Evolutionary conservation across 2,888 invertebrate species (phyloP).

Genomic region (Noctua janthe): DNA sequence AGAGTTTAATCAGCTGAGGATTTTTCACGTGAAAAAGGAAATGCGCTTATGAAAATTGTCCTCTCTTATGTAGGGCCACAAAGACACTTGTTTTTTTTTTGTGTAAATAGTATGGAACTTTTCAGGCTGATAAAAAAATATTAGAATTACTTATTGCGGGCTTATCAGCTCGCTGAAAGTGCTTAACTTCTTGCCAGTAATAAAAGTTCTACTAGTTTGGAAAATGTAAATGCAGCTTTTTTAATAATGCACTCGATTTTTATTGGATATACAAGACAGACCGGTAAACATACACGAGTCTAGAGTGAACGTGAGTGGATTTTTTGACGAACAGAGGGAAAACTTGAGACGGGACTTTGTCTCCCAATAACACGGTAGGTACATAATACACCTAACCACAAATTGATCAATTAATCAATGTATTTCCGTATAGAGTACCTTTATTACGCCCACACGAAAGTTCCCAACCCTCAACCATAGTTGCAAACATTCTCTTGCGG

Average conservation of each 20-base stretch:
- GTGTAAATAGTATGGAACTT: no score
- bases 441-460: neutral
- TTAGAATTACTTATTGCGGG: neutral
- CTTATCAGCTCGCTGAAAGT: neutral
- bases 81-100: neutral
- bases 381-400: neutral
- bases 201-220: neutral
- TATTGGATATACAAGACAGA: neutral
- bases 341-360: neutral
- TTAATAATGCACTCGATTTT: neutral
- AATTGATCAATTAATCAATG: neutral
- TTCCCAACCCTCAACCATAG: neutral
- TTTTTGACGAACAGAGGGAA: neutral
- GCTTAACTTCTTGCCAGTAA: neutral
- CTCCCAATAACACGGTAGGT: neutral
- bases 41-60: neutral
- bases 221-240: neutral
- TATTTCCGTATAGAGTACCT: neutral
- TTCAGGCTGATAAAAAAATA: neutral
- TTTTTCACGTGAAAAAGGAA: neutral
- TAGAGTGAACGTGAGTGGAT: neutral
- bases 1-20: neutral
- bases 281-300: neutral
- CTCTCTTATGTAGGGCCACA: neutral
- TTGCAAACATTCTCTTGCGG: slow-evolving; percentile 10